phyloP scores from a whole-genome alignment of 1,140 invertebrate species.

The Meteorus sp. region DNA sequence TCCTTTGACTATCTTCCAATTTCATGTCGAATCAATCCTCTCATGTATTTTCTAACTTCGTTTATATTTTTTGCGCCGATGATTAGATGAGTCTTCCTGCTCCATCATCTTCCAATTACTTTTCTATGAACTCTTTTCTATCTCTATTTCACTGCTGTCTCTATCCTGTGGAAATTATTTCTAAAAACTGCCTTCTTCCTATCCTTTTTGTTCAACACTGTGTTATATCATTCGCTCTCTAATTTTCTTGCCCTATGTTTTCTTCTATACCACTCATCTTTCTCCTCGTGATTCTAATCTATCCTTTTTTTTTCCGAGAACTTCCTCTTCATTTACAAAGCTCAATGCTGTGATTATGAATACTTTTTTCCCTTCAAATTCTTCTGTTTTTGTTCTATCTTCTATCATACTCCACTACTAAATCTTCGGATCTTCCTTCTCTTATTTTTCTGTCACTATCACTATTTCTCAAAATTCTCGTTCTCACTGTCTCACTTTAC shows the following conservation, averaged over 20 bases:
- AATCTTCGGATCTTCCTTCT: neutral
- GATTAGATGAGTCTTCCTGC: too few species aligned
- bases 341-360: constrained; percentile 28
- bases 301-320: neutral
- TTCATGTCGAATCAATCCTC: too few species aligned
- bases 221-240: too few species aligned
- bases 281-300: constrained; percentile 1
- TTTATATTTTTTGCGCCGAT: too few species aligned
- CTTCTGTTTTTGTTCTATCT: constrained; percentile 3
- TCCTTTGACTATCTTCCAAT: neutral
- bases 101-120: too few species aligned
- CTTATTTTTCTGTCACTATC: neutral
- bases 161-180: too few species aligned
- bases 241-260: constrained; percentile 3
- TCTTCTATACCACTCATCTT: neutral
- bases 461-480: constrained; percentile 2
- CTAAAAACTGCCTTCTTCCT: too few species aligned
- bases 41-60: too few species aligned
- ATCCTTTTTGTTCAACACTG: constrained; percentile 14
- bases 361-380: neutral
- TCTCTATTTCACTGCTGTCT: too few species aligned
- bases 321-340: constrained; percentile 17
- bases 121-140: too few species aligned
- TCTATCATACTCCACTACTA: neutral
- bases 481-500: constrained; percentile 10